Conservation (phyloP, 2,888 invertebrate genomes). For the Ophion obscuratus region DNA sequence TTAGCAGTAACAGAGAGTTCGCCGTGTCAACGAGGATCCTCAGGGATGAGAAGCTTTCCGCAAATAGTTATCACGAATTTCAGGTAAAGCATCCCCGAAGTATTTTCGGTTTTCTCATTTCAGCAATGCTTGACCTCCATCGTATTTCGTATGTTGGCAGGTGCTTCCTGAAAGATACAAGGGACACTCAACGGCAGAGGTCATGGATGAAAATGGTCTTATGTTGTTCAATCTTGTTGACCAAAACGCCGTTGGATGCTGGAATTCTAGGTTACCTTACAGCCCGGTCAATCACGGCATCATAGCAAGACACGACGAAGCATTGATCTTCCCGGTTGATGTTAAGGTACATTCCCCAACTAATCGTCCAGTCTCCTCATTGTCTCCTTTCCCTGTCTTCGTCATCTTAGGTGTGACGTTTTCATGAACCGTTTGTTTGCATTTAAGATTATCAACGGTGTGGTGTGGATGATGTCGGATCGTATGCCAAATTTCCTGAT, state of each 20-base stretch:
- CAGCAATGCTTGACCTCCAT: not conserved
- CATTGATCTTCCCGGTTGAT: constrained; percentile 92
- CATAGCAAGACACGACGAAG: constrained; percentile 90
- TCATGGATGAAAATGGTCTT: constrained; percentile 91
- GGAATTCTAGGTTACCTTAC: constrained; percentile 89
- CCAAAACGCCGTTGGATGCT: constrained; percentile 93
- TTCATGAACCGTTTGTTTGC: not conserved
- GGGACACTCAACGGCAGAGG: constrained; percentile 89
- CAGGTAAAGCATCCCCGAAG: constrained; percentile 79
- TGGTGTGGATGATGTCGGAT: constrained; percentile 92
- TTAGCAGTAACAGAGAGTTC: constrained; percentile 92
- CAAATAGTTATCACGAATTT: constrained; percentile 90
- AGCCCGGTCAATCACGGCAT: constrained; percentile 88
- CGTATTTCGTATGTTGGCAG: constrained; percentile 66
- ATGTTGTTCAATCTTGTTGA: constrained; percentile 92
- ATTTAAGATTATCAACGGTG: constrained; percentile 85
- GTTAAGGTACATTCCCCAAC: constrained; percentile 86
- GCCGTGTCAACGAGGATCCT: constrained; percentile 91
- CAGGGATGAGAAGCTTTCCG: constrained; percentile 88
- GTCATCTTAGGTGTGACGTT: not conserved
- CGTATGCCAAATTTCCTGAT: constrained; percentile 92
- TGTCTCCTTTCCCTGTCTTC: not conserved
- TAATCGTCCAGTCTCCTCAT: not conserved
- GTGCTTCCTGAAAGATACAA: constrained; percentile 87
- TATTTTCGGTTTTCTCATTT: not conserved